These are phyloP conservation scores for Channa maculata DNA, from an alignment of 2,113 vertebrate species.

Conservation along the genomic window DNA sequence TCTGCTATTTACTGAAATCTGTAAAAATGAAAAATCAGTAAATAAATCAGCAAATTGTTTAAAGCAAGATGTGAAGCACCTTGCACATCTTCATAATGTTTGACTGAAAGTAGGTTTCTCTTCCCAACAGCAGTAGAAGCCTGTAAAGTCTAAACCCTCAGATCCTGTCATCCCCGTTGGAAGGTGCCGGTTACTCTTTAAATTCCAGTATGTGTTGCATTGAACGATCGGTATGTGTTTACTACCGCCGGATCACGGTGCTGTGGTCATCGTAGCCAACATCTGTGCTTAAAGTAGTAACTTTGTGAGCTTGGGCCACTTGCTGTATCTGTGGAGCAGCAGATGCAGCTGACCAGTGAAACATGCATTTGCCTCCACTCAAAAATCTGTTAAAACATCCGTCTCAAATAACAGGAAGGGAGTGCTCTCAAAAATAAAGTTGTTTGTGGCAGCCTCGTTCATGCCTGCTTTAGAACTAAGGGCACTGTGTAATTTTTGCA, in stretches of 20 bases:
- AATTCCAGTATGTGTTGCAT: conserved; percentile 25
- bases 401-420: conserved; percentile 83
- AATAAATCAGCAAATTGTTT: too few species aligned
- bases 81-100: background rate
- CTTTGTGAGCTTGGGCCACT: conserved; percentile 27
- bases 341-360: conserved; percentile 62
- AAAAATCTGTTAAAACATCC: conserved; percentile 77
- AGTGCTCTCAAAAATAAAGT: conserved; percentile 78
- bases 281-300: conserved; percentile 37
- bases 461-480: conserved; percentile 61
- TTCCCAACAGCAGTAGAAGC: background rate
- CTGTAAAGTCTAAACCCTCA: background rate
- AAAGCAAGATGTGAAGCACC: too few species aligned
- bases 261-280: conserved; percentile 43
- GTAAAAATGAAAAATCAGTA: too few species aligned
- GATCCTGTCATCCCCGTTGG: conserved; percentile 5
- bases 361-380: conserved; percentile 65
- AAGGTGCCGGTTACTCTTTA: conserved; percentile 33
- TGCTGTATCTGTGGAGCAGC: conserved; percentile 45
- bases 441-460: conserved; percentile 76
- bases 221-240: conserved; percentile 51
- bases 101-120: background rate
- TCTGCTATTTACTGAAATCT: too few species aligned
- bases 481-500: conserved; percentile 64
- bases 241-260: conserved; percentile 45